Percentiles rank a stretch among this genome's conserved stretches.
These are phyloP conservation scores for Herminia tarsipennalis DNA, from an alignment of 2,888 invertebrate genomes.

Conservation along the genomic window DNA sequence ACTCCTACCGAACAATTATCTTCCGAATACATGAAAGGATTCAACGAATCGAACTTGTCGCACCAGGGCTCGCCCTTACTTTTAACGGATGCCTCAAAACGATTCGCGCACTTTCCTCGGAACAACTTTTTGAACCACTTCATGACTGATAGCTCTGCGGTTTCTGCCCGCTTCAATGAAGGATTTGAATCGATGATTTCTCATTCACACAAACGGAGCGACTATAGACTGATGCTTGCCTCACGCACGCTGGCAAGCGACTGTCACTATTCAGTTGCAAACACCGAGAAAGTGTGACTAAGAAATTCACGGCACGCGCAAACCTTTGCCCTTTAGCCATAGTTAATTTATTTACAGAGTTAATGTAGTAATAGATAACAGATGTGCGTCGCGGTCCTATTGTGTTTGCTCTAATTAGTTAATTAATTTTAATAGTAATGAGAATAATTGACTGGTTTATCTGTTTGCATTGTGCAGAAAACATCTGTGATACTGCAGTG, in stretches of 20 bases:
- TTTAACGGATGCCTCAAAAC: constrained; percentile 44
- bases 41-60: constrained; percentile 49
- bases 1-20: constrained; percentile 30
- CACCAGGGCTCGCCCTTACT: constrained; percentile 44
- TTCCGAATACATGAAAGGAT: constrained; percentile 30
- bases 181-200: constrained; percentile 86
- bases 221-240: constrained; percentile 41
- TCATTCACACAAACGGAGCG: constrained; percentile 76
- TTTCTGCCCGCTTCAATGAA: constrained; percentile 87
- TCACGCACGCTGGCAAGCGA: constrained; percentile 55
- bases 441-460: constrained; percentile 48
- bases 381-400: constrained; percentile 67
- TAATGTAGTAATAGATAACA: constrained; percentile 70
- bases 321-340: constrained; percentile 78
- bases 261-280: constrained; percentile 47
- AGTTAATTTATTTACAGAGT: constrained; percentile 75
- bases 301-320: constrained; percentile 73
- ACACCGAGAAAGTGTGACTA: constrained; percentile 43
- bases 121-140: constrained; percentile 88
- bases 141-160: constrained; percentile 86
- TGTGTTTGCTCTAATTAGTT: constrained; percentile 65
- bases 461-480: constrained; percentile 30
- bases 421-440: constrained; percentile 69
- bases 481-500: constrained; percentile 45
- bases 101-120: constrained; percentile 83